Percentiles rank a stretch among this genome's conserved stretches.
Conservation (phyloP, 1,140 invertebrate genomes). For the Caerostris extrusa region DNA sequence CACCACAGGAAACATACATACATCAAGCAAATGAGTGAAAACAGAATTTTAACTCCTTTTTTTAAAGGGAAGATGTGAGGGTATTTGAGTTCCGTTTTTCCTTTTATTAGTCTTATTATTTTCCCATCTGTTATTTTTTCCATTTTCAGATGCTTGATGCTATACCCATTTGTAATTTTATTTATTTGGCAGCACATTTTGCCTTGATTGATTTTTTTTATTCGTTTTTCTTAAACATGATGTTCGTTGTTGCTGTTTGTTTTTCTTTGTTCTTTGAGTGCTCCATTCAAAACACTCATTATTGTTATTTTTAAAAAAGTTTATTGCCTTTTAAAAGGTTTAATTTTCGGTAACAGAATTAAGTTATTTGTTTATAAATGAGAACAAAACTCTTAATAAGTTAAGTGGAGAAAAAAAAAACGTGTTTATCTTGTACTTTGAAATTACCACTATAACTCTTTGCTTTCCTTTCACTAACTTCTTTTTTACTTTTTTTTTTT, state of each 20-base stretch:
- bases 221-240: conserved; percentile 23
- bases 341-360: not conserved
- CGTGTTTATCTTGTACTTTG: not conserved
- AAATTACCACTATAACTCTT: not conserved
- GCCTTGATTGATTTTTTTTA: conserved; percentile 39
- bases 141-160: conserved; percentile 20
- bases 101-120: conserved; percentile 16
- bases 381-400: not conserved
- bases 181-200: not conserved
- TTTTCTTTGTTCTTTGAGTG: conserved; percentile 13
- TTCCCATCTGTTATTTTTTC: not conserved
- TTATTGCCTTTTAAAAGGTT: not conserved
- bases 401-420: not conserved
- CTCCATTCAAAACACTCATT: not conserved
- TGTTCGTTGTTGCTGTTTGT: not conserved
- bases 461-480: too few species aligned
- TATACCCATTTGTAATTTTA: conserved; percentile 15
- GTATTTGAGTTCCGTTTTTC: conserved; percentile 4
- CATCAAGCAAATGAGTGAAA: conserved; percentile 60
- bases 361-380: not conserved
- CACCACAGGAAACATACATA: not conserved
- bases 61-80: not conserved
- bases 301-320: not conserved
- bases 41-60: conserved; percentile 38
- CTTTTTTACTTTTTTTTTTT: not conserved